phyloP scores from a whole-genome alignment of 1,140 invertebrate genomes.

The Nephila pilipes region DNA sequence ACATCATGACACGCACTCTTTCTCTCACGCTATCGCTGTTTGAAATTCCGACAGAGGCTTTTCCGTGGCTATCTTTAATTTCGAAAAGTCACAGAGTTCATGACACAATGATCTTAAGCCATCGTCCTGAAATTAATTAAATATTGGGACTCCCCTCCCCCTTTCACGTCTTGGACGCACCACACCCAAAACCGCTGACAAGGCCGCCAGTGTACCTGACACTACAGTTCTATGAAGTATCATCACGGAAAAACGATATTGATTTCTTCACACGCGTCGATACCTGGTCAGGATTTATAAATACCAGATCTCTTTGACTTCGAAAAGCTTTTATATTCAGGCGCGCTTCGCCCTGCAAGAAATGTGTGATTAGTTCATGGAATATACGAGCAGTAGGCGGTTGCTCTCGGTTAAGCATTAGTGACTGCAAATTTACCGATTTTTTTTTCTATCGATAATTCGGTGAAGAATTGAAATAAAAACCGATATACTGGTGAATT shows the following conservation, averaged over 20 bases:
- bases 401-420: too few species aligned
- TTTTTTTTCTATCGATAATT: too few species aligned
- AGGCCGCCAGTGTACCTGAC: background rate
- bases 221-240: background rate
- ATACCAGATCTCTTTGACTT: background rate
- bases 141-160: conserved; percentile 3
- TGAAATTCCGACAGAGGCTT: background rate
- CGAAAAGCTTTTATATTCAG: too few species aligned
- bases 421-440: too few species aligned
- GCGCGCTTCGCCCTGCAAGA: too few species aligned
- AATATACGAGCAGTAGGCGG: too few species aligned
- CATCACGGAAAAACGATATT: conserved; percentile 15
- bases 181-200: conserved; percentile 11
- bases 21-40: too few species aligned
- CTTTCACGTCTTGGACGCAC: background rate
- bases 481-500: too few species aligned
- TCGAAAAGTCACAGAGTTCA: background rate
- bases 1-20: too few species aligned
- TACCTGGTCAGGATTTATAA: background rate
- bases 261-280: conserved; percentile 3
- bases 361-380: too few species aligned
- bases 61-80: background rate
- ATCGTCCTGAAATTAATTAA: background rate
- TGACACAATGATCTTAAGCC: conserved; percentile 11
- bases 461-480: too few species aligned